Evolutionary conservation across 2,888 invertebrate genomes (phyloP).

Genomic region (Lathronympha strigana): DNA sequence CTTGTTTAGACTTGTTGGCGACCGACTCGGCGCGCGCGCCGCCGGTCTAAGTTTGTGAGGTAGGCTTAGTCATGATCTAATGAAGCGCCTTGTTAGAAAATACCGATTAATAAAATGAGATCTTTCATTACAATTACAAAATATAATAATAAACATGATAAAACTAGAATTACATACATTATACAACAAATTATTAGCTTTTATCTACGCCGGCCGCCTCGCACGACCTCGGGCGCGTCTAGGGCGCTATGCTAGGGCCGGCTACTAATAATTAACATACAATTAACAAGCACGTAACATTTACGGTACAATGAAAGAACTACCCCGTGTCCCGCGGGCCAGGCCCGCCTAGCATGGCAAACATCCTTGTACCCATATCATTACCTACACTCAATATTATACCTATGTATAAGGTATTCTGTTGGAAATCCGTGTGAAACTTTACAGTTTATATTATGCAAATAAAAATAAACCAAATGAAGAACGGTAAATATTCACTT

Average conservation of each 20-base stretch:
- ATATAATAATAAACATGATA: slow-evolving; percentile 81
- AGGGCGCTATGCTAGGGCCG: slow-evolving; percentile 58
- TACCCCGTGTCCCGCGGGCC: slow-evolving; percentile 50
- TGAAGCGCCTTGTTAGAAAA: slow-evolving; percentile 85
- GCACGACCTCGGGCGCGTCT: slow-evolving; percentile 35
- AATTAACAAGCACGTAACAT: slow-evolving; percentile 69
- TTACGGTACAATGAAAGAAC: slow-evolving; percentile 75
- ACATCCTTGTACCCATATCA: slow-evolving; percentile 26
- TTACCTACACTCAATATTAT: slow-evolving; percentile 12
- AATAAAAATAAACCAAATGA: slow-evolving; percentile 57
- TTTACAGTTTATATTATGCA: slow-evolving; percentile 47
- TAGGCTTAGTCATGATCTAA: slow-evolving; percentile 84
- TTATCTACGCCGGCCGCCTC: slow-evolving; percentile 67
- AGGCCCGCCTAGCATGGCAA: slow-evolving; percentile 42
- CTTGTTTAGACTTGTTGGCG: slow-evolving; percentile 82
- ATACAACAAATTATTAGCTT: slow-evolving; percentile 81
- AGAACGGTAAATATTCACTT: slow-evolving; percentile 59
- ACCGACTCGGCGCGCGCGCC: slow-evolving; percentile 58
- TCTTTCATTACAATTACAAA: slow-evolving; percentile 84
- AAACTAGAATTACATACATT: slow-evolving; percentile 82
- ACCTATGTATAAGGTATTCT: slow-evolving; percentile 30
- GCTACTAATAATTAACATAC: slow-evolving; percentile 63
- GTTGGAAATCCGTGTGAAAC: slow-evolving; percentile 23
- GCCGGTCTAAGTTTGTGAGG: slow-evolving; percentile 78
- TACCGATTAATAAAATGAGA: slow-evolving; percentile 85